phyloP scores from a whole-genome alignment of 2,888 invertebrate species.

The Dinocampus coccinellae region DNA sequence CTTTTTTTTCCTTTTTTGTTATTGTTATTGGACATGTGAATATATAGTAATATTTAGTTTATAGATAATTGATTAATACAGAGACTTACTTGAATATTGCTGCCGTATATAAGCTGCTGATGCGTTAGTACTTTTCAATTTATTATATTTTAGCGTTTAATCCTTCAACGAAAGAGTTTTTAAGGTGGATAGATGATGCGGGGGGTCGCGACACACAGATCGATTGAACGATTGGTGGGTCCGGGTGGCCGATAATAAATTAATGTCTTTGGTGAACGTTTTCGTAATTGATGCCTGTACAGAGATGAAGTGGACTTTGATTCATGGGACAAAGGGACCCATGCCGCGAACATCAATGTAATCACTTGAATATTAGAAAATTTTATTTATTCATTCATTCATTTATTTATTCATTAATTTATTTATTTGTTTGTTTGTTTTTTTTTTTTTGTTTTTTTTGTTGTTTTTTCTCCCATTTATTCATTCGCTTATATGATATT shows the following conservation, averaged over 20 bases:
- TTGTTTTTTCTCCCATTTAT: background rate
- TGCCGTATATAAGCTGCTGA: background rate
- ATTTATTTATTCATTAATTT: too few species aligned
- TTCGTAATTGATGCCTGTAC: slow-evolving; percentile 56
- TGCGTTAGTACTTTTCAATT: slow-evolving; percentile 48
- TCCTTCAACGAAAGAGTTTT: slow-evolving; percentile 7
- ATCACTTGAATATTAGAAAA: background rate
- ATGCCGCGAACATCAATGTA: slow-evolving; percentile 8
- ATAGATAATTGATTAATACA: background rate
- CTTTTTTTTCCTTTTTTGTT: slow-evolving; percentile 2
- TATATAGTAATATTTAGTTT: background rate
- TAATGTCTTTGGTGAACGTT: slow-evolving; percentile 55
- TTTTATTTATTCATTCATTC: too few species aligned
- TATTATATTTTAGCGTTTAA: slow-evolving; percentile 21
- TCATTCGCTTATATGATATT: background rate
- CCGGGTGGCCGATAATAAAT: slow-evolving; percentile 55
- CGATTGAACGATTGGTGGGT: slow-evolving; percentile 46
- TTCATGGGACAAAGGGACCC: slow-evolving; percentile 51
- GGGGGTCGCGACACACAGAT: slow-evolving; percentile 16
- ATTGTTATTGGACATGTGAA: background rate
- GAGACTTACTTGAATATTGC: slow-evolving; percentile 6
- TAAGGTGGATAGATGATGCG: slow-evolving; percentile 3
- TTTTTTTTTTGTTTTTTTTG: too few species aligned
- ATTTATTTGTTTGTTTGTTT: too few species aligned
- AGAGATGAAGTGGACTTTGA: slow-evolving; percentile 61